Base-by-base conservation (phyloP, 2,888 invertebrate genomes). In the Drosophila paranaensis region DNA sequence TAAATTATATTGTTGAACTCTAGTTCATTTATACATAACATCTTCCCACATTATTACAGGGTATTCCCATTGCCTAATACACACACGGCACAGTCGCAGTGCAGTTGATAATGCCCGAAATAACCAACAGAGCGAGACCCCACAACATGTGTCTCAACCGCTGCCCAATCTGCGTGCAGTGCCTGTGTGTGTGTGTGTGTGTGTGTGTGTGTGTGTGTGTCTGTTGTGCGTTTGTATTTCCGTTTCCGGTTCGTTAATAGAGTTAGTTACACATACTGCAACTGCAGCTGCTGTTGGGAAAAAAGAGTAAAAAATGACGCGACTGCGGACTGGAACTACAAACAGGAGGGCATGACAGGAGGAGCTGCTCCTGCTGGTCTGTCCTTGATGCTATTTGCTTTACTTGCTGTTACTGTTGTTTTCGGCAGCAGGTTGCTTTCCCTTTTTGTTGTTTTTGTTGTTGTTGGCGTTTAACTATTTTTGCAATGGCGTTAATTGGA, bases 201-300 rank as follows among this genome's bases (percentile, higher is more conserved):
- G 11, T 35, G 62, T 70, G 56, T 35, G 11, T 35, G 62, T 70
- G 56, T 35, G 60, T 42, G 53, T 61, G 66, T 68, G 51, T 63
- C 33, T 46, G 64, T 53, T 54, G 48, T 63, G 71, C 60, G 68
- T 64, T 58, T 69, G 75, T 77, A 68, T 78, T 85, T 89, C 82
- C 88, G 88, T 85, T 87, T 90, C 87, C 90, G 91, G 80, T 90
- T 90, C 82, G 91, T 89, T 91, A 90, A 90, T 90, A 87, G 90
- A 91, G 90, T 90, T 91, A 91, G 91, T 90, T 88, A 88, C 88
- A 90, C 81, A 90, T 81, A 82, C 76, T 69, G 40, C 60, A 68
- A 62, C 71, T 69, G 70, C 74, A 69, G 61, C 64, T 60, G 68
- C 61, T 46, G 48, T 48, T 50, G 62, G n/a, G 73, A 76, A 81